Conservation (phyloP, 2,113 vertebrate species). For the Hyperoodon ampullatus region DNA sequence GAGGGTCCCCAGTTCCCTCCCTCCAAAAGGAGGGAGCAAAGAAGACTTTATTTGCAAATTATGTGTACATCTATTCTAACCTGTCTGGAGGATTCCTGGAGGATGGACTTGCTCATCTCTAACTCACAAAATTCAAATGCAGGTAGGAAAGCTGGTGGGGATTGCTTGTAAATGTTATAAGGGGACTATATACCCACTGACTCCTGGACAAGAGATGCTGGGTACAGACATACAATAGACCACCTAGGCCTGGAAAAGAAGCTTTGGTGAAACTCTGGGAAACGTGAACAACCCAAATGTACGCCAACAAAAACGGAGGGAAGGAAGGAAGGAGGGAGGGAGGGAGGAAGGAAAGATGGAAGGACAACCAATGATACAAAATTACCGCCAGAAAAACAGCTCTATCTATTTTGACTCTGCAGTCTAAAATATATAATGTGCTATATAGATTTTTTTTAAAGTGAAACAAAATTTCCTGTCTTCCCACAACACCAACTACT, state of each 20-base stretch:
- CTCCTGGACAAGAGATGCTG: not conserved
- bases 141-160: not conserved
- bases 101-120: not conserved
- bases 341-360: accelerated
- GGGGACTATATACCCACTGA: not conserved
- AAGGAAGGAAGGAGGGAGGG: accelerated
- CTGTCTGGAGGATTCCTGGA: not conserved
- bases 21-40: not conserved
- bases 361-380: not conserved
- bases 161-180: not conserved
- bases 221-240: not conserved
- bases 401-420: not conserved
- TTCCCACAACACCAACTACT: not conserved
- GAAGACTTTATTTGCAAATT: not conserved
- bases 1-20: not conserved
- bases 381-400: not conserved
- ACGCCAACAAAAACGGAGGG: not conserved
- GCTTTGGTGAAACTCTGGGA: not conserved
- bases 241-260: not conserved
- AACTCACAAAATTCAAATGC: not conserved
- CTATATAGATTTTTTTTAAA: not conserved
- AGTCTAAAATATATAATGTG: not conserved
- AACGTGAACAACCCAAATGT: not conserved
- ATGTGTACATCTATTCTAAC: not conserved
- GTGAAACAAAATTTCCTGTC: not conserved